Base-by-base conservation (phyloP, 2,888 invertebrate species). In the Drosophila atripex region DNA sequence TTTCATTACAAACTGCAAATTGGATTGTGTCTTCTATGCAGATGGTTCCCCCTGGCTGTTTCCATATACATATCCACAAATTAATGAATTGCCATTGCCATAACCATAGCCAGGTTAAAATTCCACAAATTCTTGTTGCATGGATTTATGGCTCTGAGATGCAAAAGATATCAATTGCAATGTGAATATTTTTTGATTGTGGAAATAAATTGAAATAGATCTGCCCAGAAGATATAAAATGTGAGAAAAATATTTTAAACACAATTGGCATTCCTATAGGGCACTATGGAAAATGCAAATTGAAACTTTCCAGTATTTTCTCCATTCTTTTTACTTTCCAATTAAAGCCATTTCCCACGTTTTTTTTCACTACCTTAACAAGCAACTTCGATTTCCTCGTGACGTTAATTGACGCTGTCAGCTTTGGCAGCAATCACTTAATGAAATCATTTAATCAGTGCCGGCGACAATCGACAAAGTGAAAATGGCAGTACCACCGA, bases 1-100 rank as follows among this genome's bases (percentile, higher is more conserved):
- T 76, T 74, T 78, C 70, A 87, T 82, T 85, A 82, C 74, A 61
- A 70, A 85, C 84, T 76, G 74, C 78, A 82, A 82, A 85, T 82
- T 86, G 82, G 71, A 68, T 64, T 64, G 45, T 86, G 71, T 73
- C 71, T 68, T 70, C 65, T 51, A 21, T 59, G 63, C 55, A 77
- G 63, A 78, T 85, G 78, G 87, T 84, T 71, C 65, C 71, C 65
- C 65, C 39, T 60, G 47, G 43, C 18, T 41, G 45, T 65, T 32
- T 47, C n/a, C 56, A 49, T 45, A 41, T n/a, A n/a, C n/a, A n/a
- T 68, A 21, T 45, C 55, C 52, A 60, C 75, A 84, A 86, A 80
- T 80, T 86, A 80, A 80, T 86, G 72, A 69, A 78, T 75, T 57
- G 72, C 64, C 60, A 55, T 18, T 57, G 72, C 64, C 60, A 55